These are phyloP conservation scores for Stegostoma tigrinum DNA, from an alignment of 2,113 vertebrate species.

Conservation along the genomic window DNA sequence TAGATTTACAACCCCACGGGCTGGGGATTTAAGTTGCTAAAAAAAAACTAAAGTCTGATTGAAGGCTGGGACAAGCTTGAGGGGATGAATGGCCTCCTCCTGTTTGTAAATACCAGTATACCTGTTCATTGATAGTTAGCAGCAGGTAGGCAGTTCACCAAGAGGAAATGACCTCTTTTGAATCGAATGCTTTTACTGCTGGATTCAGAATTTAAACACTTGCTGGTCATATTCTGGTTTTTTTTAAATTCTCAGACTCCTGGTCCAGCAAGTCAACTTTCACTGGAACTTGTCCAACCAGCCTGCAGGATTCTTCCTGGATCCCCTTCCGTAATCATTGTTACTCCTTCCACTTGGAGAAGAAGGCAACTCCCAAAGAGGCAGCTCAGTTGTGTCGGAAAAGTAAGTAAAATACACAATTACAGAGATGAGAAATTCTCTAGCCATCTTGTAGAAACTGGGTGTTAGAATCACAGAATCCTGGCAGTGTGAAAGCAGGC, in stretches of 20 bases:
- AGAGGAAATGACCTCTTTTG: neutral
- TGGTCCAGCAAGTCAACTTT: constrained; percentile 63
- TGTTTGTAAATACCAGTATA: neutral
- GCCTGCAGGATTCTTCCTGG: constrained; percentile 74
- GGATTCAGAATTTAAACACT: constrained; percentile 8
- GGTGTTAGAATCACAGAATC: neutral
- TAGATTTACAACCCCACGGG: neutral
- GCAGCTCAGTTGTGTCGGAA: constrained; percentile 72
- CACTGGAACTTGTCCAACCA: constrained; percentile 72
- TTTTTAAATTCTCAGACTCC: constrained; percentile 46
- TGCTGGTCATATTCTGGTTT: neutral
- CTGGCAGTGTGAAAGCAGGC: no score
- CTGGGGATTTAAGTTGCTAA: neutral
- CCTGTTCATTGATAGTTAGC: neutral
- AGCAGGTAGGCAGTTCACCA: neutral
- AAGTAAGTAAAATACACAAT: constrained; percentile 55
- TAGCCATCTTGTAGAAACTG: neutral
- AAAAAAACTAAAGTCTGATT: neutral
- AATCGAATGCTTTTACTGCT: neutral
- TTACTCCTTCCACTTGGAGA: constrained; percentile 88
- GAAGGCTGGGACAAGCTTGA: neutral
- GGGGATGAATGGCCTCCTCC: neutral
- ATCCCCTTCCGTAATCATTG: constrained; percentile 86
- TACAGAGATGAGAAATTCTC: neutral
- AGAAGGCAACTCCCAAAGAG: constrained; percentile 69